Conservation (phyloP, 2,888 invertebrate species). For the Gasteruption jaculator region DNA sequence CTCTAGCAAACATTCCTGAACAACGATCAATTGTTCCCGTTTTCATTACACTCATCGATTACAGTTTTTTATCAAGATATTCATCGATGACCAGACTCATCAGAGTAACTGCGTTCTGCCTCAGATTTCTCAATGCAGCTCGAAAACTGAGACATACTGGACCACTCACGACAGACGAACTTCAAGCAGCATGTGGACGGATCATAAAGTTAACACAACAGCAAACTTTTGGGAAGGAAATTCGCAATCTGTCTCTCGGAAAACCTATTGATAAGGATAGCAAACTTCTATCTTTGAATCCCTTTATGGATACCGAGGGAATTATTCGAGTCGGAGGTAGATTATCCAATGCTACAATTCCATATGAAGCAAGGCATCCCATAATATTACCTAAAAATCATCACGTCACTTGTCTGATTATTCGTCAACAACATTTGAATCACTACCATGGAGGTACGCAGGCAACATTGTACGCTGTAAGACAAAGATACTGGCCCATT, state of each 20-base stretch:
- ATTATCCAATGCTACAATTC: constrained; percentile 18
- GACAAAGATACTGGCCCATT: constrained; percentile 26
- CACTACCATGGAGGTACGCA: constrained; percentile 25
- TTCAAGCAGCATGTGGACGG: not conserved
- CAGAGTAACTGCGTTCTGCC: not conserved
- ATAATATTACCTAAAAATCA: constrained; percentile 25
- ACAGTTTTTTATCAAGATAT: constrained; percentile 1
- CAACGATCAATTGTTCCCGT: not conserved
- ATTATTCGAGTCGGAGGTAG: constrained; percentile 28
- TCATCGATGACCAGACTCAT: not conserved
- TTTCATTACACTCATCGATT: not conserved
- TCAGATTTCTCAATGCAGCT: not conserved
- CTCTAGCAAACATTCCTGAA: not conserved
- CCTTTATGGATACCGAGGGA: constrained; percentile 24
- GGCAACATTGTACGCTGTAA: constrained; percentile 15
- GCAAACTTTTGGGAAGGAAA: not conserved
- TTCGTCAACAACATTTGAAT: constrained; percentile 19
- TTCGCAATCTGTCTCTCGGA: not conserved
- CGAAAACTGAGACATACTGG: not conserved
- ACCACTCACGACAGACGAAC: not conserved
- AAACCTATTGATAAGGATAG: not conserved
- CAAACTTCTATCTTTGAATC: constrained; percentile 19
- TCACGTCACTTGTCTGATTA: constrained; percentile 25
- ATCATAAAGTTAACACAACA: not conserved
- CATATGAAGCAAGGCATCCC: constrained; percentile 22